Conservation (phyloP, 1,140 invertebrate genomes). For the Orchestia grillus region DNA sequence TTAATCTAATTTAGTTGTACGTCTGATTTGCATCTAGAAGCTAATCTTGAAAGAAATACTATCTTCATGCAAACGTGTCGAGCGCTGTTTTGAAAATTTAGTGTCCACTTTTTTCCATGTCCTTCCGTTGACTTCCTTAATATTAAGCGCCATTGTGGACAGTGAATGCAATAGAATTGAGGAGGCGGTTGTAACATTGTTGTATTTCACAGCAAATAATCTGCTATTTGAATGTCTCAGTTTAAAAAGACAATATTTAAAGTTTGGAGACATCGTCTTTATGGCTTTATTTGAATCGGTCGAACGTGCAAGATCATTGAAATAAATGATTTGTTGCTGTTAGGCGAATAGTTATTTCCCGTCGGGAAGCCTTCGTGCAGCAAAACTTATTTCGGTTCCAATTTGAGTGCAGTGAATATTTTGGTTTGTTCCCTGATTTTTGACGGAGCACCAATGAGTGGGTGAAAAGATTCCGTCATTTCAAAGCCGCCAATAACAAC, state of each 20-base stretch:
- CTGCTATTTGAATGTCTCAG: no score
- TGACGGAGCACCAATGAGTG: neutral
- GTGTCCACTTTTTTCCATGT: no score
- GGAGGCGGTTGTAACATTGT: no score
- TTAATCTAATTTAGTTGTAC: neutral
- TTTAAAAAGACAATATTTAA: no score
- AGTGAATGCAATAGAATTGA: neutral
- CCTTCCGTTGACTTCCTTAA: no score
- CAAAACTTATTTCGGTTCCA: neutral
- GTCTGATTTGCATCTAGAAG: neutral
- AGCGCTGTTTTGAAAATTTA: neutral
- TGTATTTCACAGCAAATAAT: no score
- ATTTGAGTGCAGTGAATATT: neutral
- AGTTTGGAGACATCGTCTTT: no score
- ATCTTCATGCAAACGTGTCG: neutral
- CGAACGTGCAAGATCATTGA: no score
- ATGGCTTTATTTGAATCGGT: no score
- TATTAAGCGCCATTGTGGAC: no score
- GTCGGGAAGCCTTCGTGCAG: neutral
- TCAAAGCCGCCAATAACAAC: neutral
- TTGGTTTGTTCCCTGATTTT: neutral
- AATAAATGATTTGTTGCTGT: neutral
- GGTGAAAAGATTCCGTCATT: neutral
- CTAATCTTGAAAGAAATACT: neutral
- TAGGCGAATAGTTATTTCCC: neutral